phyloP scores from a whole-genome alignment of 2,888 invertebrate genomes.

The Leptinotarsa juncta region DNA sequence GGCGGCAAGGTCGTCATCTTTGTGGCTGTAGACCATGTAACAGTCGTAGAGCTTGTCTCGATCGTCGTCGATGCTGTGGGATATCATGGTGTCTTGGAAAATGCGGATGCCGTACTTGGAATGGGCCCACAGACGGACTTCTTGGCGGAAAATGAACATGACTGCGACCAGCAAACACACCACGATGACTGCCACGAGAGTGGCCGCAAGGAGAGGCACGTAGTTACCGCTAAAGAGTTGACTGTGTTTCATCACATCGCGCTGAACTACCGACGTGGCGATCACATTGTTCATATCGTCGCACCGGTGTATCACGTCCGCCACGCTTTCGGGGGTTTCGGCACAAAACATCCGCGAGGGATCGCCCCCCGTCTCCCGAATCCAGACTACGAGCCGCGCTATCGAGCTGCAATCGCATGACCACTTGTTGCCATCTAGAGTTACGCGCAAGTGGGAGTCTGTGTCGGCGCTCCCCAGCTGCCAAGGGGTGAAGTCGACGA shows the following conservation, averaged over 20 bases:
- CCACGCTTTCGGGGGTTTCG: constrained; percentile 65
- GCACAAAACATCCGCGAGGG: constrained; percentile 78
- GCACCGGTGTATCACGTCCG: constrained; percentile 70
- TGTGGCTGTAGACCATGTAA: constrained; percentile 86
- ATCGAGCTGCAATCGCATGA: constrained; percentile 84
- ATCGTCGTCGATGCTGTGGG: constrained; percentile 66
- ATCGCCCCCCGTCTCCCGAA: constrained; percentile 75
- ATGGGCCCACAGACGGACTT: constrained; percentile 83
- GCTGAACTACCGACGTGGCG: constrained; percentile 69
- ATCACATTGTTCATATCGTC: constrained; percentile 78
- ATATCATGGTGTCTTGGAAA: constrained; percentile 73
- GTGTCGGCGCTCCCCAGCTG: constrained; percentile 72
- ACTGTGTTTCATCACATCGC: constrained; percentile 72
- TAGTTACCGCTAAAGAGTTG: constrained; percentile 76
- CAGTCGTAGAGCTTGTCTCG: constrained; percentile 78
- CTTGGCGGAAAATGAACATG: constrained; percentile 80
- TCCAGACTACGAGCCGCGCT: constrained; percentile 77
- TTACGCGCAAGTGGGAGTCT: constrained; percentile 73
- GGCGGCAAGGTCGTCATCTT: constrained; percentile 80
- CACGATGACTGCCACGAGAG: constrained; percentile 76
- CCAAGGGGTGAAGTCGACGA: constrained; percentile 79
- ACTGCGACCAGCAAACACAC: constrained; percentile 77
- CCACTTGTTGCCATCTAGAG: constrained; percentile 84
- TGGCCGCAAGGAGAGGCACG: constrained; percentile 79
- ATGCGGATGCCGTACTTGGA: constrained; percentile 82